Conservation (phyloP, 2,888 invertebrate genomes). For the Hirtodrosophila alboralis region DNA sequence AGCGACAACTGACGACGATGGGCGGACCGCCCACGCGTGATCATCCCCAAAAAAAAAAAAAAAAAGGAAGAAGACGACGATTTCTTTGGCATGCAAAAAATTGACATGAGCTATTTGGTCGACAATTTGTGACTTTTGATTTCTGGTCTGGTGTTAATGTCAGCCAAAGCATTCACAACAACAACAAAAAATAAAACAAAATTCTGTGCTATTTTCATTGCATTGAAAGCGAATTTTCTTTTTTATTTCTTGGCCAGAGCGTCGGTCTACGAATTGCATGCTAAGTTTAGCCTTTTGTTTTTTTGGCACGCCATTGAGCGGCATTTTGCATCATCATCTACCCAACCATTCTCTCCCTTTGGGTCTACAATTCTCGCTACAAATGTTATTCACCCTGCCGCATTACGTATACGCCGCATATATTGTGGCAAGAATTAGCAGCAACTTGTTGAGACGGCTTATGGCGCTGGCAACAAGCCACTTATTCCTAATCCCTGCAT, state of each 20-base stretch:
- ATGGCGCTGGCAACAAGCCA: slow-evolving; percentile 41
- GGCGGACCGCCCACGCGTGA: slow-evolving; percentile 60
- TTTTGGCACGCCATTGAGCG: slow-evolving; percentile 77
- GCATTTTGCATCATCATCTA: slow-evolving; percentile 50
- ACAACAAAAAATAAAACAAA: slow-evolving; percentile 1
- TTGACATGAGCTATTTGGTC: slow-evolving; percentile 63
- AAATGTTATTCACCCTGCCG: slow-evolving; percentile 72
- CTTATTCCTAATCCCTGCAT: slow-evolving; percentile 39
- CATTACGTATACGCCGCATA: slow-evolving; percentile 70
- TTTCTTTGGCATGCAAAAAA: slow-evolving; percentile 54
- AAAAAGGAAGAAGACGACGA: not conserved
- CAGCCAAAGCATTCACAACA: slow-evolving; percentile 19
- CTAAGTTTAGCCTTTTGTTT: slow-evolving; percentile 80
- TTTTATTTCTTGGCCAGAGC: slow-evolving; percentile 47
- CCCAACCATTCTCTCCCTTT: not conserved
- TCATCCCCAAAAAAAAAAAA: slow-evolving; percentile 25
- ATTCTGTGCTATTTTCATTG: slow-evolving; percentile 71
- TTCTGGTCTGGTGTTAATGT: slow-evolving; percentile 55
- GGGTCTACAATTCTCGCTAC: slow-evolving; percentile 15
- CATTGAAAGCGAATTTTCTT: slow-evolving; percentile 66
- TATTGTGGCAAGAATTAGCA: slow-evolving; percentile 30
- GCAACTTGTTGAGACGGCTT: slow-evolving; percentile 73
- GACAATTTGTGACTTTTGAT: slow-evolving; percentile 56
- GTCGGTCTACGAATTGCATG: slow-evolving; percentile 60
- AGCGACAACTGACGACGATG: slow-evolving; percentile 29